These are phyloP conservation scores for Ameiurus melas DNA, from an alignment of 2,113 vertebrate species.

Conservation along the genomic window DNA sequence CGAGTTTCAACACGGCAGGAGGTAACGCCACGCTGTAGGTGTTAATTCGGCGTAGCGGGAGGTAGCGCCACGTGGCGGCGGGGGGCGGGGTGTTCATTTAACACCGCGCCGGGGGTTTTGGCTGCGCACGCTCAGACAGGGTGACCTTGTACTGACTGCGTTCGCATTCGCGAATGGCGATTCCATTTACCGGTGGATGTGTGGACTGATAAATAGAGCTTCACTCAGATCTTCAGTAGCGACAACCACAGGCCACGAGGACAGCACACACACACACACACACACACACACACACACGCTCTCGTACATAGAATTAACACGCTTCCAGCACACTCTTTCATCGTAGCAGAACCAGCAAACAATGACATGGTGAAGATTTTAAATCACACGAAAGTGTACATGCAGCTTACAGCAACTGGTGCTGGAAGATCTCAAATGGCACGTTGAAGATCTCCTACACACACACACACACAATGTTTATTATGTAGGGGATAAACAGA, in stretches of 20 bases:
- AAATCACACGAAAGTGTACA: not conserved
- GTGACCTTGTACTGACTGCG: slow-evolving; percentile 2
- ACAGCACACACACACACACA: not conserved
- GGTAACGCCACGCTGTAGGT: not conserved
- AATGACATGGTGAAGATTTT: slow-evolving; percentile 9
- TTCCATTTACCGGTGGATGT: slow-evolving; percentile 10
- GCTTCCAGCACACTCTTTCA: not conserved
- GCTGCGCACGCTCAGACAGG: not conserved
- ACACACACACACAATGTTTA: not conserved
- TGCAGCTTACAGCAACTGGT: not conserved
- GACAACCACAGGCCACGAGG: not conserved
- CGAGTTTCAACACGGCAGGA: not conserved
- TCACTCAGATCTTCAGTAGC: not conserved
- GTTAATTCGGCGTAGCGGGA: not conserved
- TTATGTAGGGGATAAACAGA: not conserved
- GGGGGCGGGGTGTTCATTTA: not conserved
- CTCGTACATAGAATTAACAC: not conserved
- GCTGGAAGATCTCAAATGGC: slow-evolving; percentile 3
- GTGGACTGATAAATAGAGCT: not conserved
- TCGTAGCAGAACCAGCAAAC: not conserved
- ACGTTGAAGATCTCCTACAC: not conserved
- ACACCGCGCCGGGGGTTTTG: not conserved
- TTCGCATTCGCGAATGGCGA: not conserved
- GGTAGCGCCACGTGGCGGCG: not conserved
- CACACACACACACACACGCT: not conserved